Evolutionary conservation across 1,140 invertebrate species (phyloP).

Genomic region (Spodoptera litura): DNA sequence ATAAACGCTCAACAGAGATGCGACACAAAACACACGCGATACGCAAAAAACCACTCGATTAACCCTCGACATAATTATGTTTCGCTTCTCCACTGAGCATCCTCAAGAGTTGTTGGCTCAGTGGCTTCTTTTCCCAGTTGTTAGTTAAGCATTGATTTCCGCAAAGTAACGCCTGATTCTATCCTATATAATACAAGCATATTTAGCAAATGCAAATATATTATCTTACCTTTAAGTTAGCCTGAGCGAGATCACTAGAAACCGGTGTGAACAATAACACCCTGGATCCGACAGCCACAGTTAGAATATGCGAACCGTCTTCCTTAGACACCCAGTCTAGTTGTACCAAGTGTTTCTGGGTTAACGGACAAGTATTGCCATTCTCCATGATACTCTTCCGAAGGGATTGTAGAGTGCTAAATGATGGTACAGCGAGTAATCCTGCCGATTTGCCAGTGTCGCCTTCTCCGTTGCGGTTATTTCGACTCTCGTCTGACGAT

Average conservation of each 20-base stretch:
- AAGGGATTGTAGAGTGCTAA: slow-evolving; percentile 96
- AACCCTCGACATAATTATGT: too few species aligned
- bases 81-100: too few species aligned
- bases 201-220: too few species aligned
- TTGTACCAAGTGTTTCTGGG: slow-evolving; percentile 96
- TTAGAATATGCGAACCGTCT: slow-evolving; percentile 99
- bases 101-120: too few species aligned
- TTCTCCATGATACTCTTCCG: slow-evolving; percentile 96
- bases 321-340: slow-evolving; percentile 99
- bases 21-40: too few species aligned
- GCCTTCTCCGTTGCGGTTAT: slow-evolving; percentile 86
- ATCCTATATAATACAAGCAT: too few species aligned
- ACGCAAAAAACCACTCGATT: too few species aligned
- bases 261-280: slow-evolving; percentile 94
- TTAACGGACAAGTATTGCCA: slow-evolving; percentile 95
- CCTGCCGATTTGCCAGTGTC: slow-evolving; percentile 86
- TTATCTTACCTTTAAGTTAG: slow-evolving; percentile 91
- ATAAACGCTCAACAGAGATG: too few species aligned
- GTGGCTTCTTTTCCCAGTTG: too few species aligned
- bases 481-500: slow-evolving; percentile 87
- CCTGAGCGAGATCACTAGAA: slow-evolving; percentile 95
- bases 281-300: slow-evolving; percentile 98
- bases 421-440: slow-evolving; percentile 95
- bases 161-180: too few species aligned
- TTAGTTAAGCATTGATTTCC: too few species aligned